Percentiles rank a stretch among this genome's conserved stretches.
Evolutionary conservation across 2,797 vertebrate genomes (phyloP).

Genomic region (Sebastes vulpes): DNA sequence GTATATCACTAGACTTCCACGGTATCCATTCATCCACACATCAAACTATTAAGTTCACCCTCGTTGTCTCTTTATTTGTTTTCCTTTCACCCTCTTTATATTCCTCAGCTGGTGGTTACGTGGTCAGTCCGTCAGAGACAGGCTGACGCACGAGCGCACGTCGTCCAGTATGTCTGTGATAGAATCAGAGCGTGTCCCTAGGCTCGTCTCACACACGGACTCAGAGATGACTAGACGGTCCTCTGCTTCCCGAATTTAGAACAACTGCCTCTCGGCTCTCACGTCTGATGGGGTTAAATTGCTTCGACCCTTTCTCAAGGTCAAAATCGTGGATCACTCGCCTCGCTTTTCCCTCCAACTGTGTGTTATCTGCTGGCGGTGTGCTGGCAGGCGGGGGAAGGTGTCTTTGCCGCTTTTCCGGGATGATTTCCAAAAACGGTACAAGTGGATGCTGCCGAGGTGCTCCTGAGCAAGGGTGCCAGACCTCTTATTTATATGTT

Average conservation of each 20-base stretch:
- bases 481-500: not conserved
- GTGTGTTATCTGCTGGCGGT: conserved; percentile 15
- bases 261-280: conserved; percentile 57
- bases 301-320: conserved; percentile 60
- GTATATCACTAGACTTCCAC: not conserved
- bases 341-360: conserved; percentile 15
- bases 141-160: not conserved
- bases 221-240: conserved; percentile 27
- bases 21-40: not conserved
- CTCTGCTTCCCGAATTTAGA: conserved; percentile 59
- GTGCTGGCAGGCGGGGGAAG: conserved; percentile 26
- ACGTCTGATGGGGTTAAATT: conserved; percentile 65
- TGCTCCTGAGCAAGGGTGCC: not conserved
- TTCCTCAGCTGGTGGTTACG: conserved; percentile 1
- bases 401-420: conserved; percentile 3
- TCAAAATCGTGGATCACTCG: conserved; percentile 37
- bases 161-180: conserved; percentile 35
- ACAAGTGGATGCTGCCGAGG: not conserved
- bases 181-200: conserved; percentile 56
- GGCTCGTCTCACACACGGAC: conserved; percentile 43
- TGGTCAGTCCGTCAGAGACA: conserved; percentile 25
- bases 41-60: not conserved
- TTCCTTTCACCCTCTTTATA: not conserved
- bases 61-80: not conserved
- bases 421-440: conserved; percentile 24